Percentiles rank a stretch among this genome's conserved stretches.
Evolutionary conservation across 2,113 vertebrate genomes (phyloP).

Genomic region (Cervus canadensis): DNA sequence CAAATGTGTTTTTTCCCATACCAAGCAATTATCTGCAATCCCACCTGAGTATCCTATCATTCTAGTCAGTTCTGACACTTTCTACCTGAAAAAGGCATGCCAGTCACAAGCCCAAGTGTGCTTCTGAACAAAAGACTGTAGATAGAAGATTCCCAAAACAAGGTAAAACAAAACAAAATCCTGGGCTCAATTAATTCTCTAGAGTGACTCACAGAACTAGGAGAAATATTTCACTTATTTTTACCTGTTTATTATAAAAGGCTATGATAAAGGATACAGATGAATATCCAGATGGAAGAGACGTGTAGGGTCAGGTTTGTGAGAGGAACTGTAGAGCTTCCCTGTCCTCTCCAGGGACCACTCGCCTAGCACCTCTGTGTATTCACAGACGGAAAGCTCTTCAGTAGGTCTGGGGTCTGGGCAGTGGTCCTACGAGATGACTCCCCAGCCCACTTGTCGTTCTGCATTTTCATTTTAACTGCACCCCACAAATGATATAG

Average conservation of each 20-base stretch:
- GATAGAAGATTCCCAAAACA: background rate
- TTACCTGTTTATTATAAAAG: background rate
- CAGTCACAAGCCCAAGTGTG: background rate
- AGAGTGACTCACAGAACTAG: background rate
- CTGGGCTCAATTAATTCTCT: background rate
- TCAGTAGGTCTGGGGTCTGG: background rate
- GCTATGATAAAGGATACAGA: background rate
- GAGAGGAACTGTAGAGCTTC: rapidly evolving
- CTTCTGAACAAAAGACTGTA: background rate
- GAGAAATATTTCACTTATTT: background rate
- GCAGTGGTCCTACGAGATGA: too few species aligned
- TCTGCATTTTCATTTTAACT: background rate
- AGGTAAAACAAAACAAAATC: background rate
- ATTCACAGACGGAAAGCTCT: background rate
- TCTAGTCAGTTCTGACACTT: background rate
- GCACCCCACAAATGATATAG: background rate
- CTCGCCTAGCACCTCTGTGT: rapidly evolving
- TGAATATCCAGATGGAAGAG: background rate
- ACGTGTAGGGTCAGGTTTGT: background rate
- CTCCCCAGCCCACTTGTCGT: too few species aligned
- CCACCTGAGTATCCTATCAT: background rate
- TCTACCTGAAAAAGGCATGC: rapidly evolving
- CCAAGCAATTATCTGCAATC: background rate
- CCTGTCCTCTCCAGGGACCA: background rate
- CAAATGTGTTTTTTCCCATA: background rate